These are phyloP conservation scores for Bilobella aurantiaca DNA, from an alignment of 1,140 invertebrate genomes.

Conservation along the genomic window DNA sequence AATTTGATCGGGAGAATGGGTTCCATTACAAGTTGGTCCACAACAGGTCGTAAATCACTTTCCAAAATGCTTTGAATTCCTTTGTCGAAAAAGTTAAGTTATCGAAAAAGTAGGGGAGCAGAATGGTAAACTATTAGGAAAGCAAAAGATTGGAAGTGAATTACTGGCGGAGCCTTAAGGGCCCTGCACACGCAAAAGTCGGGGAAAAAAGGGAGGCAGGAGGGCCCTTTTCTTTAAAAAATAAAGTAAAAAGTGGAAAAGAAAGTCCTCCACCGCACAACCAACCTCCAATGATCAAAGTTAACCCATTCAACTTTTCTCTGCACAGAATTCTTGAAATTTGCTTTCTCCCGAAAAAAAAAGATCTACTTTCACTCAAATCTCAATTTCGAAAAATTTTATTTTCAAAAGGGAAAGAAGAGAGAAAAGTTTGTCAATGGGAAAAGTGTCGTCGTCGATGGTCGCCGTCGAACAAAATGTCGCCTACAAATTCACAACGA, in stretches of 20 bases:
- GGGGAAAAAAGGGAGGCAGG: background rate
- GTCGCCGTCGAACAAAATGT: too few species aligned
- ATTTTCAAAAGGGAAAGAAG: too few species aligned
- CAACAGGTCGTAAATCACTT: too few species aligned
- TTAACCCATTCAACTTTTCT: background rate
- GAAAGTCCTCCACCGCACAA: background rate
- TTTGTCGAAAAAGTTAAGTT: background rate
- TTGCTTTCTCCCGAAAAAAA: background rate
- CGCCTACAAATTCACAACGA: too few species aligned
- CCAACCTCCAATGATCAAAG: background rate
- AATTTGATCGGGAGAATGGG: too few species aligned
- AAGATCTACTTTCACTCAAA: background rate
- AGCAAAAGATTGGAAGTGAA: background rate
- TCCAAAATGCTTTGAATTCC: too few species aligned
- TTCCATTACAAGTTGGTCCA: too few species aligned
- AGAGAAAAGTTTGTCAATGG: too few species aligned
- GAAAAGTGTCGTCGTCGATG: too few species aligned
- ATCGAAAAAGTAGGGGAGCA: background rate
- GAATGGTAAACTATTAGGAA: background rate
- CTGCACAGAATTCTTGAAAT: too few species aligned
- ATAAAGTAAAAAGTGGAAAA: background rate
- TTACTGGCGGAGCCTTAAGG: background rate
- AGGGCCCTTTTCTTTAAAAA: background rate
- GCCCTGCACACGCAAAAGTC: too few species aligned
- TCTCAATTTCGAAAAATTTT: background rate